Conservation (phyloP, 2,888 invertebrate species). For the Tetanocera ferruginea region DNA sequence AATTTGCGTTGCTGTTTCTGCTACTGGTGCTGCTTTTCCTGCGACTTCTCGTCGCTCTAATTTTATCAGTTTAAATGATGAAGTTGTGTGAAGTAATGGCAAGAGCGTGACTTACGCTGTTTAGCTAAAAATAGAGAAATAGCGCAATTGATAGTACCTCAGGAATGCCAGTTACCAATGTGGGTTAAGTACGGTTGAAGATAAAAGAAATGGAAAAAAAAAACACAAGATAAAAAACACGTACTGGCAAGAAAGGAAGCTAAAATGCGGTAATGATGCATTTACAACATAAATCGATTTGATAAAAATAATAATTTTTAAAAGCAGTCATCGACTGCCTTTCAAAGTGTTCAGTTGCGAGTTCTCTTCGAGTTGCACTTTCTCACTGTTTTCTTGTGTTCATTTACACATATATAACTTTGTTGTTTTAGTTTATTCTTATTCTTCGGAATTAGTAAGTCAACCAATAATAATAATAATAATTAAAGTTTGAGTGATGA, state of each 20-base stretch:
- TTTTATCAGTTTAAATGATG: slow-evolving; percentile 27
- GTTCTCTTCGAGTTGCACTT: too few relatives aligned
- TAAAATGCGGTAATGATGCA: background rate
- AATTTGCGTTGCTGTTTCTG: background rate
- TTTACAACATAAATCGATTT: too few relatives aligned
- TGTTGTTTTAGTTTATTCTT: too few relatives aligned
- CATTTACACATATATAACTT: too few relatives aligned
- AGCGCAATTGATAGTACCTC: background rate
- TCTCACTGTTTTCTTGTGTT: too few relatives aligned
- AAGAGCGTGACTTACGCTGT: slow-evolving; percentile 18
- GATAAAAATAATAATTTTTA: too few relatives aligned
- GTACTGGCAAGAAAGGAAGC: slow-evolving; percentile 4
- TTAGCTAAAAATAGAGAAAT: background rate
- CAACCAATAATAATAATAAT: too few relatives aligned
- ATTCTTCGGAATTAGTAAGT: too few relatives aligned
- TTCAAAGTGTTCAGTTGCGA: too few relatives aligned
- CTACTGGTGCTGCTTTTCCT: background rate
- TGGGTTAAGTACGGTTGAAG: background rate
- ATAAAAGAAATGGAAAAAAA: background rate
- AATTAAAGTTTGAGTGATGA: too few relatives aligned
- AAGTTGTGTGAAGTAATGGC: slow-evolving; percentile 25
- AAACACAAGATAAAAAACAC: background rate
- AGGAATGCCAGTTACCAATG: background rate
- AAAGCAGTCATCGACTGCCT: too few relatives aligned
- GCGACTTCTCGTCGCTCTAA: background rate